A percentile compares a stretch with the other conserved stretches of the same genome.
Conservation (phyloP, 2,113 vertebrate species). For the Ptilorrhoa leucosticta region DNA sequence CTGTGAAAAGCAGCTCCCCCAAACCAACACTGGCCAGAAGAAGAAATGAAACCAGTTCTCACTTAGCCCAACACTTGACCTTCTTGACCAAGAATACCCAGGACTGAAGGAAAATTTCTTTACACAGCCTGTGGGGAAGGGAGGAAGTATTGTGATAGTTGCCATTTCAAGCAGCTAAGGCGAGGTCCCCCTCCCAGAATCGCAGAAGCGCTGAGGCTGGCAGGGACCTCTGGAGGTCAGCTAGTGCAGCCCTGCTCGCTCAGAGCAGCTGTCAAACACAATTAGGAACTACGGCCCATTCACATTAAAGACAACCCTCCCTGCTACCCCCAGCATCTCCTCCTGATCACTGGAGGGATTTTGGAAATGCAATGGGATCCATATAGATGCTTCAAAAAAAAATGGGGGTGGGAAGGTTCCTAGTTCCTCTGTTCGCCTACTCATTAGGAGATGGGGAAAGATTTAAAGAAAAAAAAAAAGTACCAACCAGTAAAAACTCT, state of each 20-base stretch:
- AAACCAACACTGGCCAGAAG: background rate
- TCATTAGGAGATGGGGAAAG: background rate
- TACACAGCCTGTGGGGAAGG: background rate
- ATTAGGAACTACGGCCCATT: fast-evolving
- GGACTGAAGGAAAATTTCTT: background rate
- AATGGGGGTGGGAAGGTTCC: background rate
- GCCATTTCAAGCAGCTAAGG: background rate
- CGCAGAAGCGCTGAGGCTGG: background rate
- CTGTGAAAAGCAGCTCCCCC: background rate
- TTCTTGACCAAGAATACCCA: background rate
- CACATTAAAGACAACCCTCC: background rate
- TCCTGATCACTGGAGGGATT: background rate
- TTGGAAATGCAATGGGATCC: background rate
- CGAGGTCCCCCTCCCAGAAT: background rate
- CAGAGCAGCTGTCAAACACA: background rate
- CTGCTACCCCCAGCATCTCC: background rate
- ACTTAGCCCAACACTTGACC: background rate
- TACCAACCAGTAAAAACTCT: background rate
- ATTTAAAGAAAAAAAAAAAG: no score
- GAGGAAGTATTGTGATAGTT: background rate
- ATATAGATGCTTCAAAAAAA: background rate
- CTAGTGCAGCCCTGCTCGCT: background rate
- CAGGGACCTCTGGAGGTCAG: background rate
- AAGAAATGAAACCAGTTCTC: background rate
- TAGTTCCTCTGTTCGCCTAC: background rate